A percentile compares a stretch with the other conserved stretches of the same genome.
Evolutionary conservation across 2,113 vertebrate genomes (phyloP).

Genomic region (Prolemur simus): DNA sequence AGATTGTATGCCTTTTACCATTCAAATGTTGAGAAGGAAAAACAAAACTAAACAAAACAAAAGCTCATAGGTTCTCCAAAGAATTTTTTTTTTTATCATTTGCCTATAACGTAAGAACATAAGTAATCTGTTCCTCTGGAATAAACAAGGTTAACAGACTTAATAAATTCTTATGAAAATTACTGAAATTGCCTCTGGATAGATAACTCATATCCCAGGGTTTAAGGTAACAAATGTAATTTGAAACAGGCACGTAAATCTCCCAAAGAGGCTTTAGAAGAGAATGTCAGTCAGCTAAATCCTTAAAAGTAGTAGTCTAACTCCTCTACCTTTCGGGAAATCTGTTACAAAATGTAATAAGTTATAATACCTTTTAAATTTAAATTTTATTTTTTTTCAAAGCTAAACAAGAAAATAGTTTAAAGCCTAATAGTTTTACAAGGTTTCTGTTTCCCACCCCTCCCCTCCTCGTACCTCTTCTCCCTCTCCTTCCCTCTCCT

Average conservation of each 20-base stretch:
- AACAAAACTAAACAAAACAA: neutral
- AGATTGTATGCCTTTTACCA: neutral
- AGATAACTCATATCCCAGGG: neutral
- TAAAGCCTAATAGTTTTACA: neutral
- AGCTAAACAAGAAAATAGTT: neutral
- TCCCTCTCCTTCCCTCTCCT: no score
- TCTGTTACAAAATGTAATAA: neutral
- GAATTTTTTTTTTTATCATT: neutral
- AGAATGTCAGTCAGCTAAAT: neutral
- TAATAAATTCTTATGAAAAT: neutral
- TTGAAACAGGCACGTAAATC: neutral
- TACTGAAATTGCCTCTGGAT: neutral
- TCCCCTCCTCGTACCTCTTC: accelerated
- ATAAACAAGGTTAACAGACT: neutral
- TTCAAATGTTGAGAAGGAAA: neutral
- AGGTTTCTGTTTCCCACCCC: neutral
- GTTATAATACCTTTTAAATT: neutral
- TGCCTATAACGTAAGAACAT: neutral
- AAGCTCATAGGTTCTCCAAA: neutral
- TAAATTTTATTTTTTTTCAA: neutral
- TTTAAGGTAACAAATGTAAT: neutral
- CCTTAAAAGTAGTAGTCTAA: neutral
- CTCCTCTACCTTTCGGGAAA: neutral
- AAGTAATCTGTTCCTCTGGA: neutral
- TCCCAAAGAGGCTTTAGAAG: neutral